Evolutionary conservation across 2,113 vertebrate species (phyloP), one percentile per base, ranked within the genome.

Genomic region (Rhodinocichla rosea): DNA sequence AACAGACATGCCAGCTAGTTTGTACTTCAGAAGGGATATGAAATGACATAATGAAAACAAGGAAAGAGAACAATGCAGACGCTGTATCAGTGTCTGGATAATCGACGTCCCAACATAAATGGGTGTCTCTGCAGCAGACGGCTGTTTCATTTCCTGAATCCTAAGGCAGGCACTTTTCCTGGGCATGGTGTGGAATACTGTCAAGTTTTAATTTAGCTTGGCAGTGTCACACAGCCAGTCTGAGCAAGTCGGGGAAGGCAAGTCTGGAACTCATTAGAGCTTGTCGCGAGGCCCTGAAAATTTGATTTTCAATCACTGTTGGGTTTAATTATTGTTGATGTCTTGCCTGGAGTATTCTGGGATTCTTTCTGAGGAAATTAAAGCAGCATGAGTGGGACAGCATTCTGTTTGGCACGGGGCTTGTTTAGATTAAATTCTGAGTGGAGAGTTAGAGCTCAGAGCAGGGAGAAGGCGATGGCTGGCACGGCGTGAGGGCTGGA

Each of bases 251-350:
- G 1, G 39, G 55, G 49, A 87, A 85, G 89, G 81, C 50, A 10
- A n/a, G 90, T 96, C 96, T 97, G 97, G 96, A 96, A 97, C 87
- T 90, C 91, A 96, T 97, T 97, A 97, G 67, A 50, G 81, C 92
- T 90, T 52, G 83, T 94, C 79, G 74, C 87, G 27, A 59, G 90
- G 92, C 89, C 90, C 55, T 10, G 69, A 83, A 88, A 78, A 75
- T 53, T 40, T 64, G 79, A 64, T 87, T 94, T 95, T 93, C 92
- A 94, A 64, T 94, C 92, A 79, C 92, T 93, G 94, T 96, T 92
- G 95, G 93, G 82, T 95, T 97, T 97, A 96, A 96, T 97, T 97
- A 92, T 65, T 86, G 81, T 68, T 92, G 96, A 94, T 96, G 87
- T 63, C 88, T 96, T 96, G 94, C 89, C 78, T 82, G 45, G 90